Evolutionary conservation across 2,797 vertebrate species (phyloP), one percentile per base, ranked within the genome.

Genomic region (Semotilus atromaculatus): DNA sequence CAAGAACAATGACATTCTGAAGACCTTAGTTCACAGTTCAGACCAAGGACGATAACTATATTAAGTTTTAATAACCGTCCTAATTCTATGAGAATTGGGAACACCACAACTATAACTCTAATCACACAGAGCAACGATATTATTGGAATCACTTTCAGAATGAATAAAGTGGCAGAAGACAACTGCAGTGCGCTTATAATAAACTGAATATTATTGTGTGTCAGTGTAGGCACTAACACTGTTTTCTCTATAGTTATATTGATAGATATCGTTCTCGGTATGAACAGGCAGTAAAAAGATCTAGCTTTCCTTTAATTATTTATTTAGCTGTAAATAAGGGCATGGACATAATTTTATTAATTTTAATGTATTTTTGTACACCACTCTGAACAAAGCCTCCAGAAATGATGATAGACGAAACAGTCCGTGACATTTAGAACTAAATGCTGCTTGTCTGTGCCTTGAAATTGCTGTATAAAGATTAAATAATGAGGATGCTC

Each of bases 381-480:
- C 45, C 16, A 9, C 18, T 60, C 66, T 60, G 68, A 82, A 62
- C 72, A 75, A 74, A 51, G 40, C 62, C 62, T 80, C 40, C 19
- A 51, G 43, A 66, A 75, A 75, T 7, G 6, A 70, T 43, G 11
- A 31, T 34, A 31, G 16, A 19, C 10, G 19, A 77, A 84, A 23
- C 34, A 26, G 18, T 26, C 58, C 5, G 40, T 73, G n/a, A 45
- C 73, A 83, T 83, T 83, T 67, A 67, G 40, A 51, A 40, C 43
- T 34, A 34, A 67, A 51, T 48, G 1, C 23, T 10, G 29, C 62
- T 55, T 31, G 26, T 43, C 80, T 43, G 29, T 8, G 11, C 29
- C 40, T 73, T 58, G 1, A 67, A 77, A 70, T 16, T 16, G 1
- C 26, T 0, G 5, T 70, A 6, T 77, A 67, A 64, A 76, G 60